A percentile compares a stretch with the other conserved stretches of the same genome.
Conservation (phyloP, 2,797 vertebrate genomes). For the Tokudaia muenninki region DNA sequence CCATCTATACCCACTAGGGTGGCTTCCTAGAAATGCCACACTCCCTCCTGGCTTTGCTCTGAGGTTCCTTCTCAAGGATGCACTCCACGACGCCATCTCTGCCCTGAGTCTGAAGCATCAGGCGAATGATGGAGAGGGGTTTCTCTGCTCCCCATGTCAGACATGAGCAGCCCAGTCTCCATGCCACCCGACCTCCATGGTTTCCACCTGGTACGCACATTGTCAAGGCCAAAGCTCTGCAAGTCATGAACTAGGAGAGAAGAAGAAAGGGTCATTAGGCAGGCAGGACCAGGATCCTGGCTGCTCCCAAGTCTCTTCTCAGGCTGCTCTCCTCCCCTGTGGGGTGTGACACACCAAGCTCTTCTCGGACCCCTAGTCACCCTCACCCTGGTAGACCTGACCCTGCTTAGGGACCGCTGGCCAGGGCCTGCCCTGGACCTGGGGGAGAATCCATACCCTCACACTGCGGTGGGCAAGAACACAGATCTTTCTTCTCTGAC, state of each 20-base stretch:
- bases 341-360: background rate
- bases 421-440: background rate
- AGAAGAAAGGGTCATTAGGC: slow-evolving; percentile 25
- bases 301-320: background rate
- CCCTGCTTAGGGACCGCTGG: background rate
- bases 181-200: background rate
- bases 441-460: background rate
- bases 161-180: background rate
- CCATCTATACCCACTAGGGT: too few species aligned
- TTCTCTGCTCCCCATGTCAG: background rate
- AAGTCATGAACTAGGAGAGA: slow-evolving; percentile 95
- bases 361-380: background rate
- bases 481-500: background rate
- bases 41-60: background rate
- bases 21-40: background rate
- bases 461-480: background rate
- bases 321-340: background rate
- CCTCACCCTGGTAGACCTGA: background rate
- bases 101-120: background rate
- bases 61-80: background rate
- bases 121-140: background rate
- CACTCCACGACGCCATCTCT: background rate
- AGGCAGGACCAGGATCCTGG: background rate
- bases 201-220: slow-evolving; percentile 90
- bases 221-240: slow-evolving; percentile 98